A percentile compares a stretch with the other conserved stretches of the same genome.
Evolutionary conservation across 2,888 invertebrate species (phyloP).

Genomic region (Tinea semifulvella): DNA sequence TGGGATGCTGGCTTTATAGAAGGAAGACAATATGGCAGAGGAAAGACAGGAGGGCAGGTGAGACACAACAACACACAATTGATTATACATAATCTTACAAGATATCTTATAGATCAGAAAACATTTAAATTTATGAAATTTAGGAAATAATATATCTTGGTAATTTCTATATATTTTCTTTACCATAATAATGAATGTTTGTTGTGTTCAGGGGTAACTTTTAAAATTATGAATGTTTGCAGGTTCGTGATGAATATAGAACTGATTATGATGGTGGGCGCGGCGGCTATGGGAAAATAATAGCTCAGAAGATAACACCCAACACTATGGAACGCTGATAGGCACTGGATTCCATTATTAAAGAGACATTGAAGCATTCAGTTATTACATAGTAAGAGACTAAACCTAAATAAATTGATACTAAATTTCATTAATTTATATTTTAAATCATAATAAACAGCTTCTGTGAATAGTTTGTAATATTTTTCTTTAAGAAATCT

Average conservation of each 20-base stretch:
- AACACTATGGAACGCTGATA: conserved; percentile 64
- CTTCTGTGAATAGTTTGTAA: no score
- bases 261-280: conserved; percentile 96
- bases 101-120: no score
- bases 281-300: conserved; percentile 96
- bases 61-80: no score
- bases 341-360: no score
- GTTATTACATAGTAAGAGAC: no score
- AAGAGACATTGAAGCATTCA: no score
- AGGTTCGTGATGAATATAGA: conserved; percentile 97
- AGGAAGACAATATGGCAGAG: conserved; percentile 97
- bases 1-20: conserved; percentile 99
- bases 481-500: no score
- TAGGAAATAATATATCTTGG: background rate
- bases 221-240: conserved; percentile 27
- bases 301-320: conserved; percentile 81
- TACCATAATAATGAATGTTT: background rate
- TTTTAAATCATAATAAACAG: no score
- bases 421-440: background rate
- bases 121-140: no score
- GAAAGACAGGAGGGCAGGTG: conserved; percentile 98
- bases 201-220: no score
- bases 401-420: no score
- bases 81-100: no score
- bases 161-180: conserved; percentile 9